These are phyloP conservation scores for Cyclophora albipunctata DNA, from an alignment of 2,888 invertebrate genomes.

Conservation along the genomic window DNA sequence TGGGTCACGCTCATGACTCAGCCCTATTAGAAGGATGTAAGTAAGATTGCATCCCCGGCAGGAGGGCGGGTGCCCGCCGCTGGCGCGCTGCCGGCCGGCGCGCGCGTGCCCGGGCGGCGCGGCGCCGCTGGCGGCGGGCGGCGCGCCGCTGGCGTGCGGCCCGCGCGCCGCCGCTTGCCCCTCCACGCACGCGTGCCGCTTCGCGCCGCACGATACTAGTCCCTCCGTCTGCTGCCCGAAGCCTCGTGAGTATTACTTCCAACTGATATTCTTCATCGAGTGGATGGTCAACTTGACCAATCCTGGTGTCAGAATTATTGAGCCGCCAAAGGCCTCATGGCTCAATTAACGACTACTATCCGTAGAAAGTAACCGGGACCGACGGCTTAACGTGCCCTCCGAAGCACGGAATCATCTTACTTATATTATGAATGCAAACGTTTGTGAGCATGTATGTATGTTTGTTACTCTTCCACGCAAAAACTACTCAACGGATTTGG, in stretches of 20 bases:
- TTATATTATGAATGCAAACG: background rate
- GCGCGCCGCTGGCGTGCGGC: conserved; percentile 78
- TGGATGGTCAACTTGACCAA: too few species aligned
- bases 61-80: conserved; percentile 82
- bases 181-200: conserved; percentile 88
- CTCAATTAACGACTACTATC: too few species aligned
- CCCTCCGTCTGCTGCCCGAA: conserved; percentile 93
- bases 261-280: too few species aligned
- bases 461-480: too few species aligned
- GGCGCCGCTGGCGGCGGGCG: conserved; percentile 55
- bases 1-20: too few species aligned
- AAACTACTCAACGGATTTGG: too few species aligned
- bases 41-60: conserved; percentile 14
- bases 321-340: too few species aligned
- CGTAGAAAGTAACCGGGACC: too few species aligned
- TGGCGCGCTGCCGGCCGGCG: conserved; percentile 85
- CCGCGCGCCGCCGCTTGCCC: conserved; percentile 87
- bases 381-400: too few species aligned
- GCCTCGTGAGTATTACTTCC: conserved; percentile 84
- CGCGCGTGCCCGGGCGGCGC: conserved; percentile 52
- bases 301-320: too few species aligned
- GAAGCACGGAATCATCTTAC: too few species aligned
- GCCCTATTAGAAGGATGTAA: too few species aligned
- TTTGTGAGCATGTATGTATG: background rate
- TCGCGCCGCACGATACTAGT: conserved; percentile 84